Evolutionary conservation across 2,888 invertebrate genomes (phyloP).

Genomic region (Malachius bipustulatus): DNA sequence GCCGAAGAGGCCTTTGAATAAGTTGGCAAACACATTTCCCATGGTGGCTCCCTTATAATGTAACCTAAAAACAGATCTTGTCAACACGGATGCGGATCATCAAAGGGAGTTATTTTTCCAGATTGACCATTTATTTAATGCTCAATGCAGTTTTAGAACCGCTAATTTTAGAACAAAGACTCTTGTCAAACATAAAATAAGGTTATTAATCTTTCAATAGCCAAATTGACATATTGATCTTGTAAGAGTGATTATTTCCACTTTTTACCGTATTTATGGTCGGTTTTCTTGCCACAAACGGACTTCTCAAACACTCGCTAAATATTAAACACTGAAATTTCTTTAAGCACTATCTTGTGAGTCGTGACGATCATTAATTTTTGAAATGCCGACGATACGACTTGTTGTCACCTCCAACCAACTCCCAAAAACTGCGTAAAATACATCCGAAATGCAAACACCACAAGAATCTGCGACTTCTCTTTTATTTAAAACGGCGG

Average conservation of each 20-base stretch:
- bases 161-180: constrained; percentile 32
- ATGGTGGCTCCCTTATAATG: constrained; percentile 53
- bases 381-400: constrained; percentile 42
- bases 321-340: constrained; percentile 3
- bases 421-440: constrained; percentile 39
- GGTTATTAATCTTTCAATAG: constrained; percentile 32
- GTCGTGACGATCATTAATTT: constrained; percentile 15
- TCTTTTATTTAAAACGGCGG: constrained; percentile 4
- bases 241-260: no score
- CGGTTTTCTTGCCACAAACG: no score
- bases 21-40: constrained; percentile 95
- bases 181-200: constrained; percentile 20
- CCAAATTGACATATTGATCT: constrained; percentile 34
- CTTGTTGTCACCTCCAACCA: constrained; percentile 43
- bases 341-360: neutral
- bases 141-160: neutral
- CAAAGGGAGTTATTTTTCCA: constrained; percentile 4
- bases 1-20: constrained; percentile 99
- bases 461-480: constrained; percentile 2
- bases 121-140: constrained; percentile 1
- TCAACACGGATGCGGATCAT: neutral
- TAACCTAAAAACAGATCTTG: constrained; percentile 25
- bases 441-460: constrained; percentile 19
- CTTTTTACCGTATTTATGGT: no score
- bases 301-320: neutral